A percentile compares a stretch with the other conserved stretches of the same genome.
Conservation (phyloP, 1,140 invertebrate genomes). For the Maconellicoccus hirsutus region DNA sequence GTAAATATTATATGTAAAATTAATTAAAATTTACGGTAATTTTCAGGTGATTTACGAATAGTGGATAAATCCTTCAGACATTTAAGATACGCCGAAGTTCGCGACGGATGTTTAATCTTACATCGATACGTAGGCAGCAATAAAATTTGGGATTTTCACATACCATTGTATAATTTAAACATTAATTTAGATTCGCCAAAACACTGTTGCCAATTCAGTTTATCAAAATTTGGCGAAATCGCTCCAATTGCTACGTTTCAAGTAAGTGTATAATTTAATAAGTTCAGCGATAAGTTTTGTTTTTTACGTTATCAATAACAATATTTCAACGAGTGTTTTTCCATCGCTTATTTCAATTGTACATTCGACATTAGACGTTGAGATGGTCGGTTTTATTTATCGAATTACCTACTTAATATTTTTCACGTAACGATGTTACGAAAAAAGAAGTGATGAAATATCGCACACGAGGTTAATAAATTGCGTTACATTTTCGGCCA, state of each 20-base stretch:
- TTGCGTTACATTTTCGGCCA: too few species aligned
- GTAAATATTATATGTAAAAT: too few species aligned
- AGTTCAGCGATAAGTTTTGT: too few species aligned
- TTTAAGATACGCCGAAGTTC: slow-evolving; percentile 29
- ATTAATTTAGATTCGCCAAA: slow-evolving; percentile 36
- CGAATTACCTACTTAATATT: too few species aligned
- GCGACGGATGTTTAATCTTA: slow-evolving; percentile 31
- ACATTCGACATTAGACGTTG: too few species aligned
- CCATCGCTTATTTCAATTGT: too few species aligned
- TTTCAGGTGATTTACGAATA: slow-evolving; percentile 41
- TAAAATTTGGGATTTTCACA: slow-evolving; percentile 32
- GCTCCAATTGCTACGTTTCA: slow-evolving; percentile 30
- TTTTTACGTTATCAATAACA: too few species aligned
- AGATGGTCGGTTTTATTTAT: too few species aligned
- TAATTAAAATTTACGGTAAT: slow-evolving; percentile 16
- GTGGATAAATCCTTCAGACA: slow-evolving; percentile 33
- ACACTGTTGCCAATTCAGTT: slow-evolving; percentile 29
- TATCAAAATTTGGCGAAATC: slow-evolving; percentile 28
- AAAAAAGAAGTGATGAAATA: too few species aligned
- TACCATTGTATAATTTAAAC: slow-evolving; percentile 40
- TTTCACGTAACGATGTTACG: too few species aligned
- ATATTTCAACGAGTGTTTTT: too few species aligned
- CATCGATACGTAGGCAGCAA: slow-evolving; percentile 33
- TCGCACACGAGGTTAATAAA: too few species aligned
- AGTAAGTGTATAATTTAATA: slow-evolving; percentile 1